These are phyloP conservation scores for Drosophila macrospina DNA, from an alignment of 2,888 invertebrate genomes.

Conservation along the genomic window DNA sequence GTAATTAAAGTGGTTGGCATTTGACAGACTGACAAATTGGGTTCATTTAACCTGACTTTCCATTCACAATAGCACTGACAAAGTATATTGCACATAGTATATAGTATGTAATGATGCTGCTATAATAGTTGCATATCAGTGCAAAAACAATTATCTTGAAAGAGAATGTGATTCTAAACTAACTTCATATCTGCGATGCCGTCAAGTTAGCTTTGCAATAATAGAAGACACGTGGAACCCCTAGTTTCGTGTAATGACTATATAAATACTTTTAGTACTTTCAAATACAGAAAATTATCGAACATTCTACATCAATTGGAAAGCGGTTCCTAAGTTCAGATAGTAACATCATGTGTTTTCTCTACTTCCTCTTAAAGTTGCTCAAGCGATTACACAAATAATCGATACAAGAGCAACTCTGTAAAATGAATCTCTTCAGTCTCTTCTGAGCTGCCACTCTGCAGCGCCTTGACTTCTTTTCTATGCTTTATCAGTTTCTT, in stretches of 20 bases:
- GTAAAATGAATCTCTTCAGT: background rate
- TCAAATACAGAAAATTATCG: background rate
- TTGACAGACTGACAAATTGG: constrained; percentile 46
- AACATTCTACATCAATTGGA: background rate
- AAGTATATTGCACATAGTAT: constrained; percentile 4
- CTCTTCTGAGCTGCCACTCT: background rate
- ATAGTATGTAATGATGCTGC: constrained; percentile 44
- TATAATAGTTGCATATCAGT: constrained; percentile 51
- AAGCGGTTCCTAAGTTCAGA: background rate
- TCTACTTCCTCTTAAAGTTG: background rate
- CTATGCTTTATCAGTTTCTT: background rate
- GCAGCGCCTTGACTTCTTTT: background rate
- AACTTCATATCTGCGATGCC: constrained; percentile 15
- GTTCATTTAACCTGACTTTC: constrained; percentile 33
- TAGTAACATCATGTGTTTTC: background rate
- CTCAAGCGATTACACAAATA: background rate
- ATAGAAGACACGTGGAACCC: constrained; percentile 25
- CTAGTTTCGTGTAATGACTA: constrained; percentile 6
- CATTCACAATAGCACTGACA: constrained; percentile 14
- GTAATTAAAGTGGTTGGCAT: constrained; percentile 46
- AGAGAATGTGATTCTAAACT: constrained; percentile 21
- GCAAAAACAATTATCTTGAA: constrained; percentile 49
- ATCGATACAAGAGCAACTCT: background rate
- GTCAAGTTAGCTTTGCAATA: constrained; percentile 24
- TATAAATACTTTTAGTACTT: constrained; percentile 5